These are phyloP conservation scores for Pandion haliaetus DNA, from an alignment of 2,113 vertebrate genomes.

Conservation along the genomic window DNA sequence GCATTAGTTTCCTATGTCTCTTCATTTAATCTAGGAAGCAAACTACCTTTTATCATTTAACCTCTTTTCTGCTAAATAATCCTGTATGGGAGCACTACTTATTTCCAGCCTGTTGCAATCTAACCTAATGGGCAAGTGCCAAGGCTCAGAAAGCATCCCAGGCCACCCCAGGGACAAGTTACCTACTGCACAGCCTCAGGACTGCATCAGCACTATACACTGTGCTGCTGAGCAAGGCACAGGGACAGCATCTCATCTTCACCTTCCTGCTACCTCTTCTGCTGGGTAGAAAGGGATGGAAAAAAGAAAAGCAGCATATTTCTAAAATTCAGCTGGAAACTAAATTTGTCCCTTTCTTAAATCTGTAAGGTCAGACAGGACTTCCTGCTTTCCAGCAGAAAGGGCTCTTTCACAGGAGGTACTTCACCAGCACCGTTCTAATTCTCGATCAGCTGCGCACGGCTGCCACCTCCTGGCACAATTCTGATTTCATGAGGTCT, in stretches of 20 bases:
- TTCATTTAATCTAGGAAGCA: not conserved
- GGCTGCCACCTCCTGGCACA: constrained; percentile 50
- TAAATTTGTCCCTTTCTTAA: not conserved
- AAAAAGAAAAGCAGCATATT: not conserved
- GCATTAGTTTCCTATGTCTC: not conserved
- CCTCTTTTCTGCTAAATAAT: not conserved
- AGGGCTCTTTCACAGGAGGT: not conserved
- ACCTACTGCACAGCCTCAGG: not conserved
- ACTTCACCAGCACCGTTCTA: accelerated
- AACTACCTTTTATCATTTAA: not conserved
- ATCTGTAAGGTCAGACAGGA: not conserved
- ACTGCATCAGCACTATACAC: not conserved
- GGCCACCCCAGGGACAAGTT: not conserved
- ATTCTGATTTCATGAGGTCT: not conserved
- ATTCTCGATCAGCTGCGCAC: not conserved
- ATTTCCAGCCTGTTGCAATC: not conserved
- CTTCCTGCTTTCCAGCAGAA: not conserved
- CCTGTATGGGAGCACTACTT: accelerated
- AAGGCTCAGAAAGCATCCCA: not conserved
- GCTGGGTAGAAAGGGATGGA: not conserved
- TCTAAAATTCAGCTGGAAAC: not conserved
- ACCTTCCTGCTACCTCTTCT: not conserved
- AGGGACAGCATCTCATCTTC: not conserved
- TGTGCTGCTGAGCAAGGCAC: accelerated
- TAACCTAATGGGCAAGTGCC: not conserved